A percentile compares a stretch with the other conserved stretches of the same genome.
These are phyloP conservation scores for Malurus splendens DNA, from an alignment of 2,797 vertebrate species.

Conservation along the genomic window DNA sequence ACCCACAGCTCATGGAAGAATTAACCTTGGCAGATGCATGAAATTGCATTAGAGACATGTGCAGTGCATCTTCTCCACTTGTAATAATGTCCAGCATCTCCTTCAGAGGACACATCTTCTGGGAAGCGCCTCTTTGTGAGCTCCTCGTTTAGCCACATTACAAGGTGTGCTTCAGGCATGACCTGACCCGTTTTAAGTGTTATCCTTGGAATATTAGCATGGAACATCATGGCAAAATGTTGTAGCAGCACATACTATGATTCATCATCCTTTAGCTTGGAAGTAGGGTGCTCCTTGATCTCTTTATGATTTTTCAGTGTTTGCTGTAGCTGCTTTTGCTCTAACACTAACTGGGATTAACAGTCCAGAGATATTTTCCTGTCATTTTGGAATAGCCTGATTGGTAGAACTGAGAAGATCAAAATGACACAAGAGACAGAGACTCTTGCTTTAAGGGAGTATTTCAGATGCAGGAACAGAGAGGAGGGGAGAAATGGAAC, in stretches of 20 bases:
- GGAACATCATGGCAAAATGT: not conserved
- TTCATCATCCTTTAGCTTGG: not conserved
- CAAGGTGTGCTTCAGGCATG: not conserved
- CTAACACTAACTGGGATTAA: not conserved
- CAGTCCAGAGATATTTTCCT: slow-evolving; percentile 27
- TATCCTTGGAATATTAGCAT: not conserved
- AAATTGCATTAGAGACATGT: not conserved
- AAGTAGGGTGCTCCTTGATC: not conserved
- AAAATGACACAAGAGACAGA: slow-evolving; percentile 35
- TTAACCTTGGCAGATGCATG: slow-evolving; percentile 16
- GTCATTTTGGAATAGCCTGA: slow-evolving; percentile 34
- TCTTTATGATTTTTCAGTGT: not conserved
- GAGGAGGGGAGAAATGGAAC: not conserved
- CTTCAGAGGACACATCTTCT: not conserved
- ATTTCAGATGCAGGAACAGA: not conserved
- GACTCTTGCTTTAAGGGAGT: slow-evolving; percentile 19
- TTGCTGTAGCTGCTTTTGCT: slow-evolving; percentile 2
- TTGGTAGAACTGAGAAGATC: slow-evolving; percentile 12
- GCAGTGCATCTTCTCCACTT: not conserved
- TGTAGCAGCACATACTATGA: not conserved
- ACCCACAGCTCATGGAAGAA: not conserved
- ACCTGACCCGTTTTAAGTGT: not conserved
- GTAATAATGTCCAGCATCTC: not conserved
- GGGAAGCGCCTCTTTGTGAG: not conserved
- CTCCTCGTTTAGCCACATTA: not conserved